These are phyloP conservation scores for Catotricha subobsoleta DNA, from an alignment of 2,888 invertebrate genomes.

Conservation along the genomic window DNA sequence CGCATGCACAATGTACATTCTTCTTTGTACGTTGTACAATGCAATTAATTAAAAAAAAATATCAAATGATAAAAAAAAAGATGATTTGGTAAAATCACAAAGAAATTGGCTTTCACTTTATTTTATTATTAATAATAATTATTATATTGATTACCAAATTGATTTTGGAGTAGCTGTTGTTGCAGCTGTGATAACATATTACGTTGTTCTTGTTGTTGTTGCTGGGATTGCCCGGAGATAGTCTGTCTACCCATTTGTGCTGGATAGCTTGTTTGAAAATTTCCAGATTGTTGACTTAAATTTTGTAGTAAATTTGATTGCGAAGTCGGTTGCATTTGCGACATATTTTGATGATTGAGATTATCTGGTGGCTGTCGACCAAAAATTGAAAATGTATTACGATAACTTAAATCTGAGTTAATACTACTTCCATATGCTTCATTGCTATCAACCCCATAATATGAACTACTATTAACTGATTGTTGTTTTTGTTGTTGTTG, in stretches of 20 bases:
- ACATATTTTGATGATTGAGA: too few relatives aligned
- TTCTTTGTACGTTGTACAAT: too few relatives aligned
- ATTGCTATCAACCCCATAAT: background rate
- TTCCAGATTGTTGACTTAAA: too few relatives aligned
- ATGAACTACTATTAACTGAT: background rate
- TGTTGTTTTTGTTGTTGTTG: background rate
- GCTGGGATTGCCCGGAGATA: background rate
- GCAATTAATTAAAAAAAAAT: background rate
- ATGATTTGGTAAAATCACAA: too few relatives aligned
- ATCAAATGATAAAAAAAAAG: too few relatives aligned
- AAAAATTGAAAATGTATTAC: too few relatives aligned
- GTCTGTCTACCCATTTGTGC: too few relatives aligned
- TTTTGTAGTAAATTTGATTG: too few relatives aligned
- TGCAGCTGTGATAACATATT: background rate
- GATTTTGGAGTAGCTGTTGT: background rate
- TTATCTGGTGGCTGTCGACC: background rate
- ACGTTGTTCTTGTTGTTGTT: constrained; percentile 2
- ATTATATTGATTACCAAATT: background rate
- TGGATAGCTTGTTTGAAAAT: background rate
- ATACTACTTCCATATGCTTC: constrained; percentile 1
- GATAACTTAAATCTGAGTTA: too few relatives aligned
- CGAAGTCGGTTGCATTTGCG: too few relatives aligned
- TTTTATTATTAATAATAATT: background rate
- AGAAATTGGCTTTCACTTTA: too few relatives aligned
- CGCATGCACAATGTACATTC: too few relatives aligned